Conservation (phyloP, 37 sponge, comb jelly and placozoan genomes). For the Ephydatia muelleri region DNA sequence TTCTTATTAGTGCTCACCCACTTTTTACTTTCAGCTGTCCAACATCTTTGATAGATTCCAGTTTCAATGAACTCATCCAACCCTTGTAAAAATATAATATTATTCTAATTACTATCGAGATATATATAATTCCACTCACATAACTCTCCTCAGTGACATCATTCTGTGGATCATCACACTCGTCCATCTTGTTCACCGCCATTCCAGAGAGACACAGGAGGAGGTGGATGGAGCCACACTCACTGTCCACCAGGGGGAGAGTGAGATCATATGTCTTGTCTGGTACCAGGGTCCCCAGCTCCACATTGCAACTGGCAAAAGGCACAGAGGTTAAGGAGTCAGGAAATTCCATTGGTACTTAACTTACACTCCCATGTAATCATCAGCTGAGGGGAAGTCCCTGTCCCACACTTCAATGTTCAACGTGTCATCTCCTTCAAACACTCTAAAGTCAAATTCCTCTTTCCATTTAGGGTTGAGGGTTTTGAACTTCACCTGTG, state of each 20-base stretch:
- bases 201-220: conserved; percentile 66
- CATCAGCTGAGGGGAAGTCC: conserved; percentile 76
- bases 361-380: conserved; percentile 90
- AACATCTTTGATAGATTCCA: conserved; percentile 45
- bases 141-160: conserved; percentile 43
- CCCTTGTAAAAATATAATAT: no score
- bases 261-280: conserved; percentile 62
- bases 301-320: conserved; percentile 49
- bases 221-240: conserved; percentile 50
- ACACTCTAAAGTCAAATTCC: conserved; percentile 81
- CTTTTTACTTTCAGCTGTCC: conserved; percentile 61
- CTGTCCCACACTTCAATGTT: conserved; percentile 88
- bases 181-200: background rate
- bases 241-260: conserved; percentile 29
- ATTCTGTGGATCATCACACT: conserved; percentile 15
- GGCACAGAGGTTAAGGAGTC: no score
- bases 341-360: background rate
- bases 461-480: conserved; percentile 92
- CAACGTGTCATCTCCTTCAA: conserved; percentile 67
- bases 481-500: conserved; percentile 58
- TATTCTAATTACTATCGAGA: background rate
- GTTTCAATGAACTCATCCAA: conserved; percentile 3
- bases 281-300: conserved; percentile 21
- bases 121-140: background rate
- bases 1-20: conserved; percentile 9